Evolutionary conservation across 2,797 vertebrate species (phyloP).

Genomic region (Neomorphus geoffroyi): DNA sequence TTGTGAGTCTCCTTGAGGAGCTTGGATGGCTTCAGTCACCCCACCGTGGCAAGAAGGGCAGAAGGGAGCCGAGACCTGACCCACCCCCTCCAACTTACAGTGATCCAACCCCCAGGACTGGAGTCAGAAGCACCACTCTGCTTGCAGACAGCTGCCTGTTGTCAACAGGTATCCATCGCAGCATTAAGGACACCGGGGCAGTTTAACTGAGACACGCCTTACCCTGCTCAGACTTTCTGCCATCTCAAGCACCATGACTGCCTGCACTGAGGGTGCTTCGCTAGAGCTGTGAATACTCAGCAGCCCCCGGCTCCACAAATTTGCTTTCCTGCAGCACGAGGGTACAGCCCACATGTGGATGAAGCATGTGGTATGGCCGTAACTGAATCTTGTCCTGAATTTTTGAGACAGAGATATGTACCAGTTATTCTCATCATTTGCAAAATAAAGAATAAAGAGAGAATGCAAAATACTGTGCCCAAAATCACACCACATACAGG

Average conservation of each 20-base stretch:
- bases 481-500: background rate
- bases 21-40: rapidly evolving
- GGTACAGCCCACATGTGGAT: rapidly evolving
- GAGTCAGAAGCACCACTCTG: background rate
- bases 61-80: background rate
- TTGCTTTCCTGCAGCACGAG: background rate
- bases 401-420: background rate
- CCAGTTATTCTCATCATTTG: background rate
- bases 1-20: background rate
- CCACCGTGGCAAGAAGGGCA: rapidly evolving
- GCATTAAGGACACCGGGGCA: rapidly evolving
- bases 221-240: background rate
- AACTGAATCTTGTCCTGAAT: background rate
- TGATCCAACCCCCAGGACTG: background rate
- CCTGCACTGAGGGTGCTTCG: background rate
- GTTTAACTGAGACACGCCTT: background rate
- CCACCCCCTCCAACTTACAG: background rate
- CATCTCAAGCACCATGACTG: background rate
- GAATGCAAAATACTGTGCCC: background rate
- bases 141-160: background rate
- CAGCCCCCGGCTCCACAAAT: background rate
- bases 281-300: background rate
- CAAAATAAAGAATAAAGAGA: background rate
- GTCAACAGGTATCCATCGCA: rapidly evolving
- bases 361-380: background rate